Percentiles rank a stretch among this genome's conserved stretches.
Evolutionary conservation across 23 tunicate genomes (phyloP).

Genomic region (Trididemnum nubilum): DNA sequence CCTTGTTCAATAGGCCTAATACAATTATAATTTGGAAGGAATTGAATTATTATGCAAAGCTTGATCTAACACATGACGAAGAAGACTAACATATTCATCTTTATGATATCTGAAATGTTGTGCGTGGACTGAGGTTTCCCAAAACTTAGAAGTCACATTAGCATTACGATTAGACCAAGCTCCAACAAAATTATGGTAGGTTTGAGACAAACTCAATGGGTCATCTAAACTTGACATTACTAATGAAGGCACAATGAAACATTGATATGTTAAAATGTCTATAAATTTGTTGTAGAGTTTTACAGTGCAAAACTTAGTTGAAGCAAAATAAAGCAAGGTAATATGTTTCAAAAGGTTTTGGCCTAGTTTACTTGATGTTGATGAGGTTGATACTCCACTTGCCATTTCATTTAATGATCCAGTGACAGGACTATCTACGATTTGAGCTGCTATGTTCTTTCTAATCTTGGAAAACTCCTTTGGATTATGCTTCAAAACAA

Average conservation of each 20-base stretch:
- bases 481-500: constrained; percentile 50
- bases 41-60: not conserved
- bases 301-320: constrained; percentile 45
- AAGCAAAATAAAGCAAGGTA: constrained; percentile 46
- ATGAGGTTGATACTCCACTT: constrained; percentile 64
- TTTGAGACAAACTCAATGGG: constrained; percentile 55
- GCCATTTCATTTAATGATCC: constrained; percentile 89
- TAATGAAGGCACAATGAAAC: constrained; percentile 44
- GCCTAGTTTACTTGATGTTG: constrained; percentile 6
- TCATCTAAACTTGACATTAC: constrained; percentile 46
- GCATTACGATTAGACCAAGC: constrained; percentile 17
- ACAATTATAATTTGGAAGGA: not conserved
- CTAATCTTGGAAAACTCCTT: constrained; percentile 12
- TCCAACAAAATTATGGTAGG: constrained; percentile 28
- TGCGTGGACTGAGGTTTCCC: constrained; percentile 65
- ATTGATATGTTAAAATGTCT: constrained; percentile 19
- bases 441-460: constrained; percentile 52
- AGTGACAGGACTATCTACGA: constrained; percentile 84
- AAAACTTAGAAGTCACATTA: constrained; percentile 29
- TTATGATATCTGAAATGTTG: constrained; percentile 49
- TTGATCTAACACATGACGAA: not conserved
- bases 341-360: not conserved
- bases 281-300: constrained; percentile 47
- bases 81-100: not conserved
- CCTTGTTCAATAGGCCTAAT: no score